These are phyloP conservation scores for Ophion costatus DNA, from an alignment of 2,888 invertebrate genomes.

Conservation along the genomic window DNA sequence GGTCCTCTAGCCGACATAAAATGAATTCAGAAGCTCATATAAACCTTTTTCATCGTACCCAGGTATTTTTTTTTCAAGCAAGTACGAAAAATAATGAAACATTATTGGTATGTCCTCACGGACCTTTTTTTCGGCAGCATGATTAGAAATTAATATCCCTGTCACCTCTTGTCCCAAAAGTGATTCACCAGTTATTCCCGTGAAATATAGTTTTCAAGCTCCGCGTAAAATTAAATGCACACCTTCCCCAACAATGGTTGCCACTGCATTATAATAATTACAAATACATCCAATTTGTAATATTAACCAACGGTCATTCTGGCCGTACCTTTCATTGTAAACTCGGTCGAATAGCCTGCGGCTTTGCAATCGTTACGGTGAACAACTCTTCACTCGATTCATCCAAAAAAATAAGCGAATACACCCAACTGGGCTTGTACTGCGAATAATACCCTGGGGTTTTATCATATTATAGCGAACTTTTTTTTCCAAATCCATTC, in stretches of 20 bases:
- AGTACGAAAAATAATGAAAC: neutral
- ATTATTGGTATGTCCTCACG: neutral
- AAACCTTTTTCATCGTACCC: neutral
- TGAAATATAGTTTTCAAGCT: neutral
- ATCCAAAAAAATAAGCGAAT: neutral
- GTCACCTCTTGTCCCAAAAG: neutral
- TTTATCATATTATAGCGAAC: slow-evolving; percentile 32
- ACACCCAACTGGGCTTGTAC: neutral
- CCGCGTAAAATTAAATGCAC: neutral
- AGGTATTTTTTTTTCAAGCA: neutral
- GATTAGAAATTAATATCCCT: neutral
- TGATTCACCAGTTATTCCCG: neutral
- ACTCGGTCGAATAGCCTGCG: neutral
- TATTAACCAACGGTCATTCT: neutral
- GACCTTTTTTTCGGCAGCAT: neutral
- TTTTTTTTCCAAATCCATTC: slow-evolving; percentile 24
- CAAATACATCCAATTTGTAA: neutral
- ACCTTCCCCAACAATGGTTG: neutral
- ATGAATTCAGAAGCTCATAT: neutral
- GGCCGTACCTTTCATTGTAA: neutral
- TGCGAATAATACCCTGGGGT: slow-evolving; percentile 3
- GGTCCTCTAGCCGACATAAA: slow-evolving; percentile 33
- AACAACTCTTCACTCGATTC: neutral
- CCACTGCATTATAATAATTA: neutral
- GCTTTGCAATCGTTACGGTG: slow-evolving; percentile 11